Base-by-base conservation (phyloP, 1,140 invertebrate species). In the Sarcophaga peregrina region DNA sequence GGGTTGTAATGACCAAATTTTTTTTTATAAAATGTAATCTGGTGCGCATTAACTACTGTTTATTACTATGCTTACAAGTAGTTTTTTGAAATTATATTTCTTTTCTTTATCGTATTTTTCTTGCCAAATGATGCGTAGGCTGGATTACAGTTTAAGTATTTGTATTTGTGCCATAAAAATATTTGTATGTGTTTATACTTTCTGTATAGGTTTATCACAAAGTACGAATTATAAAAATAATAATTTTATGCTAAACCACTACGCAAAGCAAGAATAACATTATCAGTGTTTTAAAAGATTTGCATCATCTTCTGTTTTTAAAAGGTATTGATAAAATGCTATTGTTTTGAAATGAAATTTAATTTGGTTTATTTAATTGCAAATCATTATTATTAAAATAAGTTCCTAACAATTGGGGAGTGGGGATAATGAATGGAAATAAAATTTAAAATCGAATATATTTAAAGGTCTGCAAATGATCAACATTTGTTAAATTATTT, bases 121-220 rank as follows among this genome's bases (percentile, higher is more conserved):
- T 68, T 13, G 20, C 7, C 62, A 68, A 68, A 68, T 68, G 62
- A 68, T 68, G 62, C 62, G 62, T 68, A 68, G 62, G 62, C 20
- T 68, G 62, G 17, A 68, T 68, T 20, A 68, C 10, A 68, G 62
- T 20, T 20, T 20, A 68, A 4, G 10, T 68, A 68, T 25, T 15
- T 58, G 15, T 37, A n/a, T 58, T n/a, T 68, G 15, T 58, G 13
- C 25, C 25, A 37, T 37, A 37, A 37, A 37, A 37, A 37, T 37
- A 37, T 37, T 37, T 37, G 25, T 37, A 37, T 37, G 25, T 37
- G 25, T 37, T 37, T 37, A 37, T 37, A 37, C 25, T 1, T 37
- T 37, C 25, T 37, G 25, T 37, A 2, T 37, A 37, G 25, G 25
- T 37, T 37, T 37, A 37, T 37, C 10, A 20, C n/a, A 25, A 68